Evolutionary conservation across 2,797 vertebrate genomes (phyloP).

Genomic region (Arvicola amphibius): DNA sequence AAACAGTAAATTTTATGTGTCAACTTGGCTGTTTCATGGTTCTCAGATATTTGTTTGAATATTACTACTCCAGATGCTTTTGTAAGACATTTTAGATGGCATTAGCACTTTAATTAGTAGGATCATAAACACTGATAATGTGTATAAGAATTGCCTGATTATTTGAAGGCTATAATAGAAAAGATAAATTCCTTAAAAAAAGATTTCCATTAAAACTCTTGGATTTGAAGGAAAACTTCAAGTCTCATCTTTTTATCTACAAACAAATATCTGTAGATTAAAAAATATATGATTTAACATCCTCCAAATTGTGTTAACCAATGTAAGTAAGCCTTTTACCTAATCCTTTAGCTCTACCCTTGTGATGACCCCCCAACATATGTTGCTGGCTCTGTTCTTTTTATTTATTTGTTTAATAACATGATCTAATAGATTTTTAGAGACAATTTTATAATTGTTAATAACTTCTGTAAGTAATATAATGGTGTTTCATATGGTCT

Average conservation of each 20-base stretch:
- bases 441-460: not conserved
- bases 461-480: not conserved
- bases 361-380: too few species aligned
- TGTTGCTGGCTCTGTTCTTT: not conserved
- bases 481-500: not conserved
- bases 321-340: not conserved
- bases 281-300: not conserved
- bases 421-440: not conserved
- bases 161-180: constrained; percentile 1
- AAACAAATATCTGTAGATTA: not conserved
- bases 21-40: not conserved
- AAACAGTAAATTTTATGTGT: constrained; percentile 1
- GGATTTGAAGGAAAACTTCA: not conserved
- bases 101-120: not conserved
- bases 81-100: not conserved
- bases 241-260: not conserved
- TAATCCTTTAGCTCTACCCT: not conserved
- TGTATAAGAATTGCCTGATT: not conserved
- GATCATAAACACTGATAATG: not conserved
- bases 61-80: constrained; percentile 15
- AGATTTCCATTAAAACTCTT: not conserved
- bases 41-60: not conserved
- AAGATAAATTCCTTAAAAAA: not conserved
- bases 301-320: not conserved
- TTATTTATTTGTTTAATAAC: not conserved